These are phyloP conservation scores for Columba janthina DNA, from an alignment of 2,113 vertebrate genomes.

Conservation along the genomic window DNA sequence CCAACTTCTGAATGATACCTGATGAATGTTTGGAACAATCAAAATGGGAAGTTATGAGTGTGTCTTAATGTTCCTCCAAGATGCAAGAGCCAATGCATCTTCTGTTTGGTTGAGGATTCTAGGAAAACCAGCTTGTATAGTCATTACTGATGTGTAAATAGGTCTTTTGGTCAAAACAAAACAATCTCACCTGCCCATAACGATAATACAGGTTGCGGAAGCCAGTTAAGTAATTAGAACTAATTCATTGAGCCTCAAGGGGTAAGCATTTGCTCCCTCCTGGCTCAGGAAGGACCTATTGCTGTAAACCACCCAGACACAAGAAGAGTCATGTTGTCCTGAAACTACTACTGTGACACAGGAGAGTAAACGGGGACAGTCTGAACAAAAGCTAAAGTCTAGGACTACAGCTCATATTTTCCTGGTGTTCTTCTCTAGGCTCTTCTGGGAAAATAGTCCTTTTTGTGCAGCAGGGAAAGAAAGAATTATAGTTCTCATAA, in stretches of 20 bases:
- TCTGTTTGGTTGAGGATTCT: not conserved
- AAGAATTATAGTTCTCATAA: slow-evolving; percentile 53
- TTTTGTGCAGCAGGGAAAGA: not conserved
- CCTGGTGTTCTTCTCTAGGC: not conserved
- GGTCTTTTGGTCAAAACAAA: not conserved
- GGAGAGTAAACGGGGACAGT: not conserved
- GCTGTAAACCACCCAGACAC: not conserved
- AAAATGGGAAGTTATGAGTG: not conserved
- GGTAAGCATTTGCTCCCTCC: not conserved
- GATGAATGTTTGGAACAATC: not conserved
- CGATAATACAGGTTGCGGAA: not conserved
- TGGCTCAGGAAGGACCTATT: not conserved
- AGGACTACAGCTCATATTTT: not conserved
- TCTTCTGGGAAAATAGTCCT: slow-evolving; percentile 1
- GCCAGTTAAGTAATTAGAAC: not conserved
- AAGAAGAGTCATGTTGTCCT: not conserved
- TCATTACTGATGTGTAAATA: not conserved
- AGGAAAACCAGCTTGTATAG: not conserved
- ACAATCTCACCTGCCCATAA: not conserved
- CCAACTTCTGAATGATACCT: not conserved
- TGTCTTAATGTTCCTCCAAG: not conserved
- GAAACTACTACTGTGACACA: not conserved
- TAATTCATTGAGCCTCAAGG: not conserved
- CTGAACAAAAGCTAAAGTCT: not conserved
- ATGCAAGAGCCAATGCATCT: not conserved